A percentile compares a stretch with the other conserved stretches of the same genome.
Conservation (phyloP, 2,113 vertebrate genomes). For the Burhinus oedicnemus region DNA sequence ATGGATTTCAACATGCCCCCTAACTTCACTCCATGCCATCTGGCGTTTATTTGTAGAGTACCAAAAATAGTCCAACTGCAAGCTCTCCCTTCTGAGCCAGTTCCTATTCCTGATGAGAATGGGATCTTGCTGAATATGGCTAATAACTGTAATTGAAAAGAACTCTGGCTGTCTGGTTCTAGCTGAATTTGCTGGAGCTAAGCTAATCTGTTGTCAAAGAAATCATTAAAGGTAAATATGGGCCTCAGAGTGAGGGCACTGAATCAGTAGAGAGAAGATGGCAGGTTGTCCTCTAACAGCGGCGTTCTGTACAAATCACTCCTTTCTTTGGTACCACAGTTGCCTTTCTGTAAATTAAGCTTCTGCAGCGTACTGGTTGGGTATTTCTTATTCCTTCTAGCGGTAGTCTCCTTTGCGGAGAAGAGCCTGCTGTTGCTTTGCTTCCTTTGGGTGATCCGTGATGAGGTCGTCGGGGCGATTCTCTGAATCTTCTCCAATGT, state of each 20-base stretch:
- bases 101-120: constrained; percentile 26
- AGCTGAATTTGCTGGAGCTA: not conserved
- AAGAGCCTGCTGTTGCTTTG: not conserved
- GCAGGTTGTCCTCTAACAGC: not conserved
- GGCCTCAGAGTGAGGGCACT: not conserved
- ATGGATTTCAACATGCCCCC: not conserved
- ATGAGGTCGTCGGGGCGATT: not conserved
- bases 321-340: not conserved
- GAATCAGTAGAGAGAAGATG: too few species aligned
- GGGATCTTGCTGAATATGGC: constrained; percentile 49
- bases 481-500: not conserved
- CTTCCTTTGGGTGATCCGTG: not conserved
- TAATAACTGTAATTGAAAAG: constrained; percentile 13
- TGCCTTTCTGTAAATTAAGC: not conserved
- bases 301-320: not conserved
- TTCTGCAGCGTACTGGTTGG: not conserved
- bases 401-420: too few species aligned
- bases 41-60: constrained; percentile 43
- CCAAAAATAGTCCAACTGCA: constrained; percentile 37
- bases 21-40: constrained; percentile 38
- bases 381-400: not conserved
- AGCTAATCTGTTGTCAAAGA: not conserved
- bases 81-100: constrained; percentile 25
- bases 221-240: not conserved
- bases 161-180: not conserved